A percentile compares a stretch with the other conserved stretches of the same genome.
phyloP scores from a whole-genome alignment of 2,888 invertebrate species.

The Yponomeuta evonymella region DNA sequence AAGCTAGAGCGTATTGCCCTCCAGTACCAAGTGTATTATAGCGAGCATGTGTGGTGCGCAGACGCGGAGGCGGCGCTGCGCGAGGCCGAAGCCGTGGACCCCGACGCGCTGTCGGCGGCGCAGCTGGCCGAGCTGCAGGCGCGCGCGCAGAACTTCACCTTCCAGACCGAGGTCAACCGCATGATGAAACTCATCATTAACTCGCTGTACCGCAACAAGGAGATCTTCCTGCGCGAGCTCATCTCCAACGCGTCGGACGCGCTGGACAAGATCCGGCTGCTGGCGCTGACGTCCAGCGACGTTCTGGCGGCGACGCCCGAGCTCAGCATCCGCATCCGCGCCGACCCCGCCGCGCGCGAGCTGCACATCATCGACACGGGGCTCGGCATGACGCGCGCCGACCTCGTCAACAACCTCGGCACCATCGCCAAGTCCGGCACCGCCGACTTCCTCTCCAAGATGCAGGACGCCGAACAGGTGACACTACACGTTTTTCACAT shows the following conservation, averaged over 20 bases:
- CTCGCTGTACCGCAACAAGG: constrained; percentile 98
- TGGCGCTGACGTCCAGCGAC: constrained; percentile 91
- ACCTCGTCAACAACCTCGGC: constrained; percentile 96
- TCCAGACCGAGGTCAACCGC: constrained; percentile 99
- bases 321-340: constrained; percentile 88
- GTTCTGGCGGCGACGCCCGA: constrained; percentile 88
- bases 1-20: no score
- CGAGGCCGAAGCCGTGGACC: constrained; percentile 96
- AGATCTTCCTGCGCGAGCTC: constrained; percentile 98
- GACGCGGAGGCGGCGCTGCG: constrained; percentile 93
- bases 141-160: constrained; percentile 90
- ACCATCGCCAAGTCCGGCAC: constrained; percentile 99
- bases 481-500: neutral
- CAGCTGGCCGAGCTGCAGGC: constrained; percentile 94
- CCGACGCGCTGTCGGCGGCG: constrained; percentile 95
- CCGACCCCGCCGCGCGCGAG: constrained; percentile 93
- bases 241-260: constrained; percentile 99
- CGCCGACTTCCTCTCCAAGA: constrained; percentile 94
- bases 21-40: no score
- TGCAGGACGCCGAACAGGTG: constrained; percentile 80
- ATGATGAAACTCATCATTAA: constrained; percentile 99
- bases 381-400: constrained; percentile 96
- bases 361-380: constrained; percentile 97
- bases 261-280: constrained; percentile 96
- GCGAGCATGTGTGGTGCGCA: constrained; percentile 34